Percentiles rank a stretch among this genome's conserved stretches.
Conservation (phyloP, 2,113 vertebrate genomes). For the Megalops atlanticus region DNA sequence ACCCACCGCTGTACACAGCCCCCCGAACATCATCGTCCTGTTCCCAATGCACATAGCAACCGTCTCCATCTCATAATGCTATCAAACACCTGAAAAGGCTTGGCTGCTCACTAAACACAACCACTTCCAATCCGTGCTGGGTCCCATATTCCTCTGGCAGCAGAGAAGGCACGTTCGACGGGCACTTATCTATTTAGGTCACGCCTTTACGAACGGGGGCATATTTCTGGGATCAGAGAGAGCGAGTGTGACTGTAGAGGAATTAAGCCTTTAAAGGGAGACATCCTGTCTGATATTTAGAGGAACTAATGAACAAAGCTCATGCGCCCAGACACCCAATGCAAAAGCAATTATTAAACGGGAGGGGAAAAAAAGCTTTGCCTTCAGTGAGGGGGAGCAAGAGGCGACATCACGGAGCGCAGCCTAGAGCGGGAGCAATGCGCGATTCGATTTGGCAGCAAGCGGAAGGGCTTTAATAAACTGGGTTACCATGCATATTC, state of each 20-base stretch:
- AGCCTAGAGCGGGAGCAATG: slow-evolving; percentile 1
- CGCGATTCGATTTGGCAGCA: slow-evolving; percentile 40
- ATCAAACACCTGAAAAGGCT: neutral
- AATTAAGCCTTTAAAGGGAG: slow-evolving; percentile 63
- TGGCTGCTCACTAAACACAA: neutral
- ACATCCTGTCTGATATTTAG: slow-evolving; percentile 58
- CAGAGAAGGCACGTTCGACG: slow-evolving; percentile 49
- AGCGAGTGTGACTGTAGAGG: slow-evolving; percentile 50
- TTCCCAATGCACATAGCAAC: slow-evolving; percentile 61
- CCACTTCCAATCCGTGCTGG: neutral
- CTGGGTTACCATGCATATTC: slow-evolving; percentile 33
- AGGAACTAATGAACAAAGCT: slow-evolving; percentile 58
- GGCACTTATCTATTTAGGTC: slow-evolving; percentile 66
- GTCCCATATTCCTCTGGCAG: neutral
- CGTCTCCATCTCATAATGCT: slow-evolving; percentile 38
- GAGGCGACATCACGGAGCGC: neutral
- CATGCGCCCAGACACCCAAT: slow-evolving; percentile 45
- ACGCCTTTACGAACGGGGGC: slow-evolving; percentile 46
- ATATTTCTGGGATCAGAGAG: slow-evolving; percentile 47
- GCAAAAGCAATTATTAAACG: slow-evolving; percentile 61
- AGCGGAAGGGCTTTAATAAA: slow-evolving; percentile 51
- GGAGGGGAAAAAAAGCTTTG: slow-evolving; percentile 50
- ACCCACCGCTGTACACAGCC: too few species aligned
- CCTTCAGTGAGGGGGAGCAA: slow-evolving; percentile 39
- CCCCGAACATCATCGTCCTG: too few species aligned